Conservation (phyloP, 2,888 invertebrate genomes). For the Ichneumon xanthorius region DNA sequence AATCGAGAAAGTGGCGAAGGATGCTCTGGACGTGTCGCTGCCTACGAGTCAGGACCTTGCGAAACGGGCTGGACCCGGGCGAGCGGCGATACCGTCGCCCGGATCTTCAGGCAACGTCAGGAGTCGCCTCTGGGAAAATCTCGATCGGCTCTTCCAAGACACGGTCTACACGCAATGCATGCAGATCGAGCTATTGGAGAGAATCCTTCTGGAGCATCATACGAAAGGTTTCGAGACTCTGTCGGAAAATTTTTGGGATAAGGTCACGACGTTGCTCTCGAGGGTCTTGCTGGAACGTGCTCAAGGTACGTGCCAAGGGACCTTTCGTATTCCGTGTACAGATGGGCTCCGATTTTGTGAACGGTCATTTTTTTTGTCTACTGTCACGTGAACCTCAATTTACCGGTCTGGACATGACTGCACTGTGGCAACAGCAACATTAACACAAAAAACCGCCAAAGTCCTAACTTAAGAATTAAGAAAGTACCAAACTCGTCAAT, state of each 20-base stretch:
- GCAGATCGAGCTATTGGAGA: slow-evolving; percentile 83
- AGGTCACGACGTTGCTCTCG: slow-evolving; percentile 85
- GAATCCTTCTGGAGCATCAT: slow-evolving; percentile 79
- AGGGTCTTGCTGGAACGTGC: slow-evolving; percentile 85
- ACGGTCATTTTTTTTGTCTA: too few relatives aligned
- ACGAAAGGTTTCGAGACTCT: slow-evolving; percentile 77
- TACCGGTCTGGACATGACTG: too few relatives aligned
- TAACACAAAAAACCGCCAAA: too few relatives aligned
- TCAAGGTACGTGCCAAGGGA: slow-evolving; percentile 79
- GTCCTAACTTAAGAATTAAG: too few relatives aligned
- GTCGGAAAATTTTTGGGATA: slow-evolving; percentile 87
- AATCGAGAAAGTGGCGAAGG: slow-evolving; percentile 85
- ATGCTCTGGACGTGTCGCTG: slow-evolving; percentile 85
- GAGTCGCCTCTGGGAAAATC: slow-evolving; percentile 93
- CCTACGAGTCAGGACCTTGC: slow-evolving; percentile 78
- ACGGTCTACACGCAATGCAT: slow-evolving; percentile 90
- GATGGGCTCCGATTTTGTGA: too few relatives aligned
- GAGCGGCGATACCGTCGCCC: slow-evolving; percentile 87
- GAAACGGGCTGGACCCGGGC: slow-evolving; percentile 85
- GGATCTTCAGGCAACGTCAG: slow-evolving; percentile 87
- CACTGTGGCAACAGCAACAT: too few relatives aligned
- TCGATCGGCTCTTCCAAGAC: slow-evolving; percentile 94
- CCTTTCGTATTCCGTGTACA: not conserved
- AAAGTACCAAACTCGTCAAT: too few relatives aligned
- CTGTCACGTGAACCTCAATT: too few relatives aligned